phyloP scores from a whole-genome alignment of 2,113 vertebrate species.

The Pteruthius melanotis region DNA sequence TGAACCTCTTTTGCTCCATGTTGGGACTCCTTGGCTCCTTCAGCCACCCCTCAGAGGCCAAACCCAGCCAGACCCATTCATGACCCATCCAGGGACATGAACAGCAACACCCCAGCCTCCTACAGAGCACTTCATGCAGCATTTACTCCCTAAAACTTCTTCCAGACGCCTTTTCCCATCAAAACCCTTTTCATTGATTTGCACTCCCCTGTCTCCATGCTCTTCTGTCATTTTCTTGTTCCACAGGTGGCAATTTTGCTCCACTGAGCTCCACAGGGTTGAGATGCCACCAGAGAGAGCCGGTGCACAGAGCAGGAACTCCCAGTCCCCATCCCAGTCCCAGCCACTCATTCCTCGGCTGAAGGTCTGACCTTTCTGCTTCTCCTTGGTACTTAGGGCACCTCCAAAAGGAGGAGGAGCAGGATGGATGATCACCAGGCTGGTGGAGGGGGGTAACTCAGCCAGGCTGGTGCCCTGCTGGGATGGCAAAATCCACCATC shows the following conservation, averaged over 20 bases:
- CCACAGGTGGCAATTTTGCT: fast-evolving
- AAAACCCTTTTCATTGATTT: not conserved
- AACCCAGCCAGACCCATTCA: not conserved
- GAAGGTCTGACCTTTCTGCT: not conserved
- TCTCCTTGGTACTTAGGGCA: not conserved
- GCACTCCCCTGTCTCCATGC: not conserved
- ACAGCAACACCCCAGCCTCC: not conserved
- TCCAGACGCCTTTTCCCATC: not conserved
- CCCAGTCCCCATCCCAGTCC: not conserved
- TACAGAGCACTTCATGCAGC: not conserved
- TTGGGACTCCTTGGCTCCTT: not conserved
- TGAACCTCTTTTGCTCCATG: not conserved
- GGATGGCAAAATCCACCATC: not conserved
- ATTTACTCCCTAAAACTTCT: not conserved
- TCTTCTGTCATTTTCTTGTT: not conserved
- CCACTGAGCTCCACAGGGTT: not conserved
- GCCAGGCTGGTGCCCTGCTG: not conserved
- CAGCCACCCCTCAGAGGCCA: not conserved
- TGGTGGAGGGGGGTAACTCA: not conserved
- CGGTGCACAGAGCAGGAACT: fast-evolving
- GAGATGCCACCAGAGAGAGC: not conserved
- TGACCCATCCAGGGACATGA: fast-evolving
- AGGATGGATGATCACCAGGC: not conserved
- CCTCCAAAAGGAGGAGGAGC: not conserved
- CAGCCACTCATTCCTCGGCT: not conserved